Evolutionary conservation across 2,113 vertebrate genomes (phyloP), one percentile per base, ranked within the genome.

Genomic region (Coptodon rendalli): DNA sequence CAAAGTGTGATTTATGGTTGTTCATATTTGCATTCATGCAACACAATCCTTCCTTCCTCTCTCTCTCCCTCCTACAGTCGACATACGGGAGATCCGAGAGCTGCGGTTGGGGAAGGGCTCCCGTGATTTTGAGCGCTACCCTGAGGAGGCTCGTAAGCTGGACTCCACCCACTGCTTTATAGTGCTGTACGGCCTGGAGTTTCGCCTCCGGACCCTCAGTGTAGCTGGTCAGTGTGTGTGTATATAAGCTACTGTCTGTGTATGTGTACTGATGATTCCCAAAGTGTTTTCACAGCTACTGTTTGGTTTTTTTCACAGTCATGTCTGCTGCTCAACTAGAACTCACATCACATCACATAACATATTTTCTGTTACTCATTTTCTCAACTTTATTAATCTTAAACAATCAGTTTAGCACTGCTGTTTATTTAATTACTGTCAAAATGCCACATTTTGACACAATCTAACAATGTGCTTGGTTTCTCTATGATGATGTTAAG

Each of bases 11-110:
- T 94, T 94, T 90, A 94, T 91, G 86, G 86, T 86, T 68, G 80
- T 87, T 82, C 88, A 91, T 94, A 92, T 88, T 92, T 93, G 87
- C 90, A 78, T 92, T 94, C 87, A 91, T 84, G 87, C 87, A 95
- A 94, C 92, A 87, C 31, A 89, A 89, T 92, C 93, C 85, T 89
- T 92, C 85, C 91, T 90, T 89, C 89, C 82, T 90, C 57, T 80
- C 57, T 80, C 87, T 83, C 43, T 76, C 50, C 87, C 54, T 84
- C 86, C 83, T 12, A 0, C 92, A 98, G 97, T 98, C 31, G 97
- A 98, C 92, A 96, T 98, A 14, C 95, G 96, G 83, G 97, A 98
- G 94, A 97, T 98, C 89, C 97, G 97, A 89, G 97, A 98, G 95
- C 97, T 98, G 91, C 96, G 97, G 9, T 92, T 96, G 83, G 97